Evolutionary conservation across 2,888 invertebrate genomes (phyloP).

Genomic region (Nesidiocoris tenuis): DNA sequence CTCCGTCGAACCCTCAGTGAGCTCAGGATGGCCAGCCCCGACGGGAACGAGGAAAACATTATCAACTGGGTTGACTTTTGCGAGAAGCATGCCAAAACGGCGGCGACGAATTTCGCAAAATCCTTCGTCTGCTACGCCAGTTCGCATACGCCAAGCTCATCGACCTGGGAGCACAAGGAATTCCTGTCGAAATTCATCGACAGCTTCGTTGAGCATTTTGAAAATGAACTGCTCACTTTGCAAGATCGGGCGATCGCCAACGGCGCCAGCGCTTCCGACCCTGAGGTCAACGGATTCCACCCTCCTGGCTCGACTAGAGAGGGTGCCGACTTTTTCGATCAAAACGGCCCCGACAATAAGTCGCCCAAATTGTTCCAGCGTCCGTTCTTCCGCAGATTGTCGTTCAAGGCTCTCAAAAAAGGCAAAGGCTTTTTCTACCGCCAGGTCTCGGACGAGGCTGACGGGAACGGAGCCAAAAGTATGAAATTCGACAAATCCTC

Average conservation of each 20-base stretch:
- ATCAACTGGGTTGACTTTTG: constrained; percentile 75
- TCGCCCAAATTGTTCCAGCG: constrained; percentile 79
- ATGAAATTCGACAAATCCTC: constrained; percentile 66
- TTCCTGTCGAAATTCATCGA: constrained; percentile 80
- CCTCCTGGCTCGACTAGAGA: constrained; percentile 51
- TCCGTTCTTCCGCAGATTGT: constrained; percentile 80
- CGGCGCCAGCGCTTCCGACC: constrained; percentile 52
- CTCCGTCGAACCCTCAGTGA: background rate
- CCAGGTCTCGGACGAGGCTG: constrained; percentile 84
- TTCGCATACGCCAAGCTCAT: constrained; percentile 27
- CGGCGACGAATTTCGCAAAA: constrained; percentile 85
- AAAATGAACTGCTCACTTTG: constrained; percentile 68
- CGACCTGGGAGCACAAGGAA: constrained; percentile 72
- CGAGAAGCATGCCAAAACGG: constrained; percentile 80
- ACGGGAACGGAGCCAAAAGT: constrained; percentile 55
- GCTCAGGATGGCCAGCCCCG: constrained; percentile 31
- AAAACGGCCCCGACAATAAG: constrained; percentile 63
- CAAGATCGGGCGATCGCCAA: constrained; percentile 55
- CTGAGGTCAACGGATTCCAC: constrained; percentile 31
- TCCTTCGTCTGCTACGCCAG: constrained; percentile 66
- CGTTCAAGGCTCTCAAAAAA: constrained; percentile 82
- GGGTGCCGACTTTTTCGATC: constrained; percentile 68
- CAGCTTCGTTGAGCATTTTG: constrained; percentile 81
- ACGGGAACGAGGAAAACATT: constrained; percentile 45
- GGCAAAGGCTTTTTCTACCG: constrained; percentile 85